Evolutionary conservation across 1,140 invertebrate species (phyloP).

Genomic region (Eciton burchellii): DNA sequence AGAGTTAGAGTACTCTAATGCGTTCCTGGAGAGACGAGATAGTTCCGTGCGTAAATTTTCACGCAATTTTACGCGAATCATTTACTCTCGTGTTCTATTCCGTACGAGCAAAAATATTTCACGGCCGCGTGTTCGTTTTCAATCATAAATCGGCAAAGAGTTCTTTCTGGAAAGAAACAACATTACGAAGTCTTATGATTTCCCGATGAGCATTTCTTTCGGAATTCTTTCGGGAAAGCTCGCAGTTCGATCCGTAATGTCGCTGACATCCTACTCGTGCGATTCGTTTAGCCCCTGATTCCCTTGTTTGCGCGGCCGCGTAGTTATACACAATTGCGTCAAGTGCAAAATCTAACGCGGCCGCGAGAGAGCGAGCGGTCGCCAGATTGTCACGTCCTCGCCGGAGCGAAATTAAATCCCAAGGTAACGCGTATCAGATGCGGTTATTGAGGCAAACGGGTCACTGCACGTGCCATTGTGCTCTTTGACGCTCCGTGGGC

Average conservation of each 20-base stretch:
- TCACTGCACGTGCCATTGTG: slow-evolving; percentile 60
- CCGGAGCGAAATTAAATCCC: slow-evolving; percentile 55
- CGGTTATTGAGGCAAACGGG: slow-evolving; percentile 67
- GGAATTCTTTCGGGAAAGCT: too few species aligned
- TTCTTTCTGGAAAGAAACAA: too few species aligned
- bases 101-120: too few species aligned
- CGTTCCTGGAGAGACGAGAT: not conserved
- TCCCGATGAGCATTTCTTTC: too few species aligned
- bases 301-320: not conserved
- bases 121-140: too few species aligned
- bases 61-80: not conserved
- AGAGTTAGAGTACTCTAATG: slow-evolving; percentile 21
- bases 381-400: slow-evolving; percentile 26
- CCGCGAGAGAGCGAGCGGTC: not conserved
- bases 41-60: not conserved
- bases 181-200: too few species aligned
- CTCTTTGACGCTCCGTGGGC: slow-evolving; percentile 54
- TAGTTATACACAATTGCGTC: not conserved
- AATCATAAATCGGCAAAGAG: too few species aligned
- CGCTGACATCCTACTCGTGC: too few species aligned
- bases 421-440: slow-evolving; percentile 64
- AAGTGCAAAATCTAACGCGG: not conserved
- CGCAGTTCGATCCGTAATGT: too few species aligned
- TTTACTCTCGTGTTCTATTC: slow-evolving; percentile 3
- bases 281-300: too few species aligned